Conservation (phyloP, 1,140 invertebrate species). For the Venustaconcha ellipsiformis region DNA sequence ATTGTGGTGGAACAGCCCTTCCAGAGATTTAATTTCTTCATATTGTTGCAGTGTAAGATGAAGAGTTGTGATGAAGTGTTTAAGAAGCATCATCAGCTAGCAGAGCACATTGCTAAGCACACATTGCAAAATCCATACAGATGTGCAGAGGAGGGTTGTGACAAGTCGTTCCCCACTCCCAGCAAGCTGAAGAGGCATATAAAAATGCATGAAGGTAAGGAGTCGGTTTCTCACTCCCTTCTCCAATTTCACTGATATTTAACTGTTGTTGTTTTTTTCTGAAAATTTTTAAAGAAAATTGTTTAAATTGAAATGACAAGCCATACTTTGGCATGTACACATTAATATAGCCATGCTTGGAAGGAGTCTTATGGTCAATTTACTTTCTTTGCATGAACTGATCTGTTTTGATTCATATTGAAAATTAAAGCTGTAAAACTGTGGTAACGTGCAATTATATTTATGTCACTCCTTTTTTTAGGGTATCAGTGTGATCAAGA, state of each 20-base stretch:
- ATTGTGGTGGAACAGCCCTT: neutral
- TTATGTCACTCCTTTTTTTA: slow-evolving; percentile 6
- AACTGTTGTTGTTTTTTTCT: no score
- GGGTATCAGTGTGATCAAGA: slow-evolving; percentile 28
- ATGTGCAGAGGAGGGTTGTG: slow-evolving; percentile 23
- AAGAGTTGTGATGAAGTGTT: slow-evolving; percentile 15
- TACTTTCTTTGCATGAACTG: neutral
- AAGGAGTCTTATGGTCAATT: neutral
- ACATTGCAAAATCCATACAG: slow-evolving; percentile 5
- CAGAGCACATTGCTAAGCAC: slow-evolving; percentile 19
- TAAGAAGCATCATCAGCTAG: slow-evolving; percentile 26
- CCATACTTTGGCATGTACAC: neutral
- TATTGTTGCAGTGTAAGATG: slow-evolving; percentile 21
- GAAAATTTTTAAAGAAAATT: neutral
- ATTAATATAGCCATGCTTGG: neutral
- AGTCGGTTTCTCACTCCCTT: no score
- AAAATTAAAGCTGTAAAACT: neutral
- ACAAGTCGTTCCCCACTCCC: slow-evolving; percentile 20
- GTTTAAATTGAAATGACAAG: neutral
- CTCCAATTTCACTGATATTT: neutral
- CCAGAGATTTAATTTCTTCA: neutral
- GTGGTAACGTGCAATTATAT: neutral
- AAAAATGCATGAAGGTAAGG: slow-evolving; percentile 40
- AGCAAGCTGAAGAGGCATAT: slow-evolving; percentile 34
- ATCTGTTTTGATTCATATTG: neutral